Evolutionary conservation across 1,140 invertebrate genomes (phyloP).

Genomic region (Hycleus cichorii): DNA sequence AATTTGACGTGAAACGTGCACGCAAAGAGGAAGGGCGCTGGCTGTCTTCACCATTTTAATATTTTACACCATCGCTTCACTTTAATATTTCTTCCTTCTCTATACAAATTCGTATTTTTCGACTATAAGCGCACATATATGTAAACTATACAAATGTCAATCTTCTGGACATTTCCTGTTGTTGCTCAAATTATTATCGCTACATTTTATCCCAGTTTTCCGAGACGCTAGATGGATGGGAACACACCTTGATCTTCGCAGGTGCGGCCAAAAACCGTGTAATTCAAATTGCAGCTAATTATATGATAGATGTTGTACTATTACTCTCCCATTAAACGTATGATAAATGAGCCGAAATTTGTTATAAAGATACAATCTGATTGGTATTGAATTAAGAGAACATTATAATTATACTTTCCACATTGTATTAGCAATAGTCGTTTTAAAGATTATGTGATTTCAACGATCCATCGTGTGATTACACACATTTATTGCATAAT

Average conservation of each 20-base stretch:
- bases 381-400: too few species aligned
- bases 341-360: conserved; percentile 17
- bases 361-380: conserved; percentile 5
- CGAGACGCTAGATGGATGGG: conserved; percentile 11
- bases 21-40: conserved; percentile 12
- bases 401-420: too few species aligned
- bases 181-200: conserved; percentile 8
- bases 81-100: too few species aligned
- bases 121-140: too few species aligned
- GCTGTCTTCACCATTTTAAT: conserved; percentile 9
- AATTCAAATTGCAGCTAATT: conserved; percentile 25
- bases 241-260: conserved; percentile 24
- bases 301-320: conserved; percentile 22
- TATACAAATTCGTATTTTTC: too few species aligned
- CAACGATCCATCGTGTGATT: too few species aligned
- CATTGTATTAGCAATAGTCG: too few species aligned
- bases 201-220: conserved; percentile 1
- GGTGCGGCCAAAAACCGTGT: conserved; percentile 24
- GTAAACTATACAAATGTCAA: too few species aligned
- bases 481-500: too few species aligned
- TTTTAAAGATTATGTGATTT: too few species aligned
- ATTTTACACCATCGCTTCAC: not conserved
- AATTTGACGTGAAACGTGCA: conserved; percentile 11
- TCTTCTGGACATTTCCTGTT: conserved; percentile 7
- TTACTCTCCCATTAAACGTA: conserved; percentile 16